phyloP scores from a whole-genome alignment of 2,888 invertebrate genomes.

The Tuberolachnus salignus region DNA sequence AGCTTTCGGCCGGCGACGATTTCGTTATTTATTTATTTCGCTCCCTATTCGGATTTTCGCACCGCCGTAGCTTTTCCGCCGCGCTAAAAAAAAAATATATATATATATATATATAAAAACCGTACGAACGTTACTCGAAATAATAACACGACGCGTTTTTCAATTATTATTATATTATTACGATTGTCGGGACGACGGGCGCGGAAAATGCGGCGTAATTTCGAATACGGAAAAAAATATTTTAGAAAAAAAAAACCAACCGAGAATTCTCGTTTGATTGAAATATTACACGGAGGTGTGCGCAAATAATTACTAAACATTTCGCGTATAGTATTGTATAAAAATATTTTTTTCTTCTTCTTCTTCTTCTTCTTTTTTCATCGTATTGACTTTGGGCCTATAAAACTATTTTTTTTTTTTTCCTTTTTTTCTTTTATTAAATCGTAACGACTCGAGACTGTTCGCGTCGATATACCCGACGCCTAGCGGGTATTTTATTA shows the following conservation, averaged over 20 bases:
- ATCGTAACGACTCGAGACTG: no score
- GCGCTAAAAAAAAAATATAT: no score
- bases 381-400: slow-evolving; percentile 21
- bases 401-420: not conserved
- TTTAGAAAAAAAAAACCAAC: not conserved
- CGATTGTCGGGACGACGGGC: not conserved
- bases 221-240: not conserved
- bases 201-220: not conserved
- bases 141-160: slow-evolving; percentile 39
- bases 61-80: no score
- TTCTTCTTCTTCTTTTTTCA: not conserved
- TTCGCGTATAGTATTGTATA: not conserved
- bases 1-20: not conserved
- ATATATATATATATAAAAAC: no score
- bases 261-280: slow-evolving; percentile 14
- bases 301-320: slow-evolving; percentile 39
- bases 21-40: not conserved
- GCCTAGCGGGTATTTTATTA: no score
- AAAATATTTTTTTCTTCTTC: not conserved
- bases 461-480: no score
- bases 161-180: not conserved
- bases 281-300: slow-evolving; percentile 15
- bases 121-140: not conserved
- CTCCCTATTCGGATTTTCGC: not conserved
- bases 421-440: no score